Conservation (phyloP, 2,888 invertebrate genomes). For the Bellardia pandia region DNA sequence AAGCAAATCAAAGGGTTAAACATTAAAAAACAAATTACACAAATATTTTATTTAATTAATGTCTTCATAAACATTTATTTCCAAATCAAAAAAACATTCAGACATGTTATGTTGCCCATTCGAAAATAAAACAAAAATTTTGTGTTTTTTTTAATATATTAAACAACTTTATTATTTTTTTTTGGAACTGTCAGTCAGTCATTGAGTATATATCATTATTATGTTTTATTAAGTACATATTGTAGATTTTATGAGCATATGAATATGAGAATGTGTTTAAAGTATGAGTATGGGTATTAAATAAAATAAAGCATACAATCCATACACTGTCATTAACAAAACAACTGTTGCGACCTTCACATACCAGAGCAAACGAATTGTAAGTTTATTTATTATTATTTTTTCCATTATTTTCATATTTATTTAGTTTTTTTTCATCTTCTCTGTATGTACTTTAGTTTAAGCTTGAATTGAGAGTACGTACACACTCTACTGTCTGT, state of each 20-base stretch:
- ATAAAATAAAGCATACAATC: slow-evolving; percentile 49
- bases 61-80: neutral
- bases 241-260: slow-evolving; percentile 29
- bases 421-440: slow-evolving; percentile 9
- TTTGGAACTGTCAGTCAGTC: slow-evolving; percentile 24
- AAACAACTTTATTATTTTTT: slow-evolving; percentile 52
- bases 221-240: slow-evolving; percentile 25
- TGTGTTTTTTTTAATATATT: neutral
- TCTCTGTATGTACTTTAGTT: slow-evolving; percentile 45
- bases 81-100: neutral
- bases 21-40: too few species aligned
- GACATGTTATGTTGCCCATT: neutral
- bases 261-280: slow-evolving; percentile 42
- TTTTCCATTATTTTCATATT: slow-evolving; percentile 40
- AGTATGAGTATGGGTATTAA: slow-evolving; percentile 42
- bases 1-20: too few species aligned
- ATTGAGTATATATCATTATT: slow-evolving; percentile 30
- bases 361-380: slow-evolving; percentile 83
- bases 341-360: slow-evolving; percentile 84
- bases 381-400: slow-evolving; percentile 54
- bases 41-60: neutral
- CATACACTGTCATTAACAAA: slow-evolving; percentile 80
- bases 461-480: slow-evolving; percentile 63
- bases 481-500: slow-evolving; percentile 55
- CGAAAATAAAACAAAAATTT: neutral